Evolutionary conservation across 2,113 vertebrate species (phyloP).

Genomic region (Hemiscyllium ocellatum): DNA sequence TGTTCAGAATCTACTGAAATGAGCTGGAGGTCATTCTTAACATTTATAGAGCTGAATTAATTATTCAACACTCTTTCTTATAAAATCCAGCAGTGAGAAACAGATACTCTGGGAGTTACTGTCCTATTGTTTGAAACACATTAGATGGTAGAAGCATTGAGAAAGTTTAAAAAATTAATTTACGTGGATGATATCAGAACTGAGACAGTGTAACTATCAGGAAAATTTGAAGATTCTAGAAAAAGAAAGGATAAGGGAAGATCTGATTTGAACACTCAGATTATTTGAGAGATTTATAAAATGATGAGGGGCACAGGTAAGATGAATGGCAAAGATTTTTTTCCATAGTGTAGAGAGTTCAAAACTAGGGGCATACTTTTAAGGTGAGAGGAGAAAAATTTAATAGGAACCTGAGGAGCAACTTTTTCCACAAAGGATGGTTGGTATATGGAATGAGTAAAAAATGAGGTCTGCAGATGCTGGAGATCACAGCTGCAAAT

Average conservation of each 20-base stretch:
- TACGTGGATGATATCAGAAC: not conserved
- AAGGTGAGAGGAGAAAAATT: too few species aligned
- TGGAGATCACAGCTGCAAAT: too few species aligned
- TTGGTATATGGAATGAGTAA: too few species aligned
- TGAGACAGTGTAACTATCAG: not conserved
- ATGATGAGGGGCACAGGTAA: too few species aligned
- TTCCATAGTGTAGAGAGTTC: too few species aligned
- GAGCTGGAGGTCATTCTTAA: not conserved
- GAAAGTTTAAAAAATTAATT: not conserved
- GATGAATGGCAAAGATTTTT: too few species aligned
- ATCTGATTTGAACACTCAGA: not conserved
- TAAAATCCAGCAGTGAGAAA: not conserved
- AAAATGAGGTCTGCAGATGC: too few species aligned
- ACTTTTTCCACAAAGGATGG: too few species aligned
- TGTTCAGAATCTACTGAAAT: not conserved
- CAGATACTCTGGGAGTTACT: not conserved
- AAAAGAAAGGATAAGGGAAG: not conserved
- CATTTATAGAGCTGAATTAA: not conserved
- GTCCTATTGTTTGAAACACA: not conserved
- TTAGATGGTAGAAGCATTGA: not conserved
- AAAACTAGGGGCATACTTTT: too few species aligned
- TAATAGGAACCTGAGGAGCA: too few species aligned
- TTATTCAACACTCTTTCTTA: not conserved
- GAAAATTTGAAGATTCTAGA: not conserved
- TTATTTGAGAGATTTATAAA: too few species aligned